Evolutionary conservation across 92 coral and sea anemone genomes (phyloP), one percentile per base, ranked within the genome.

Genomic region (Porites evermanni): DNA sequence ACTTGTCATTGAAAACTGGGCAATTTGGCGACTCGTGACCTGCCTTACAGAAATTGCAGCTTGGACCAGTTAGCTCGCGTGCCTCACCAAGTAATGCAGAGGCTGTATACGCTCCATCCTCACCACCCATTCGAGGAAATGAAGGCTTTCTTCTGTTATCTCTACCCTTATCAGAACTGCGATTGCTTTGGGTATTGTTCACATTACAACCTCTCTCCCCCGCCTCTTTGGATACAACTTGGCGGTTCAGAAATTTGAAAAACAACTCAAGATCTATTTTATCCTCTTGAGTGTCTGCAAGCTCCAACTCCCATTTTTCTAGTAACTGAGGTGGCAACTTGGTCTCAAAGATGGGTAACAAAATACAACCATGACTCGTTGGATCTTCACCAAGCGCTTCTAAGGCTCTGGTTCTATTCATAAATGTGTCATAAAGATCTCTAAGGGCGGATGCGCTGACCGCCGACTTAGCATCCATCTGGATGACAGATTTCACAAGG

Each of bases 271-370:
- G 64, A 67, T 79, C 80, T 52, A 87, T 65, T 64, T 87, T 56
- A 44, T 87, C 81, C 50, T 88, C 91, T 52, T 8, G 72, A 50
- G 82, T 85, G 78, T 89, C 92, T 44, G 89, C 84, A 2, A 89
- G 81, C 60, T 89, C 89, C 44, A 84, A 84, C 32, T 89, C 81
- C 89, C 86, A 89, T 47, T 78, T 89, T 12, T 78, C 86, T 18
- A 60, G 24, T 19, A 83, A 23, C 74, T 68, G 78, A 58, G 85
- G 83, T 1, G 91, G 85, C 29, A 89, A 85, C 67, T 83, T 88
- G 24, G 38, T 19, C 78, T 88, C 84, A 54, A 83, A 75, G 54
- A 88, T 61, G 58, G 85, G 88, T 14, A 82, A 53, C 83, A 88
- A 56, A 64, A 88, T 83, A 70, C 88, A 83, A 3, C 83, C 88